Conservation (phyloP, 2,113 vertebrate species). For the Oreochromis aureus region DNA sequence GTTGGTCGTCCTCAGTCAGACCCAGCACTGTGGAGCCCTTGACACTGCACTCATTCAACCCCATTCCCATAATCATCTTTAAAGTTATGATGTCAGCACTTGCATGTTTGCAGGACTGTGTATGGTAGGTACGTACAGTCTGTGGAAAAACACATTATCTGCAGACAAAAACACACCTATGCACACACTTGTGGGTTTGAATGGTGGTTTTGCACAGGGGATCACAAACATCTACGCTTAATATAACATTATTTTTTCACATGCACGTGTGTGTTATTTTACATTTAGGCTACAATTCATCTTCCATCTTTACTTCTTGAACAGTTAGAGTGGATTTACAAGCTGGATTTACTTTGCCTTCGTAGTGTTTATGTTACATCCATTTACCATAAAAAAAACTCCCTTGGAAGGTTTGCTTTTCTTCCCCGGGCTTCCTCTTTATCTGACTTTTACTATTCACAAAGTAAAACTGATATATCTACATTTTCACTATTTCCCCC, state of each 20-base stretch:
- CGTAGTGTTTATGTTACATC: not conserved
- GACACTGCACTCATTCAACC: constrained; percentile 59
- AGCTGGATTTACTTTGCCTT: not conserved
- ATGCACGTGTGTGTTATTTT: not conserved
- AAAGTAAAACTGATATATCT: constrained; percentile 15
- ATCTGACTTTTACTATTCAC: not conserved
- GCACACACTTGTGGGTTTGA: not conserved
- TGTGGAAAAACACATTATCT: not conserved
- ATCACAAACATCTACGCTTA: not conserved
- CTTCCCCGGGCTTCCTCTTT: not conserved
- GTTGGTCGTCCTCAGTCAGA: constrained; percentile 23
- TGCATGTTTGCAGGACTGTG: not conserved
- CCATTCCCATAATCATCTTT: constrained; percentile 52
- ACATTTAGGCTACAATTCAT: not conserved
- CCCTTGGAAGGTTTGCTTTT: not conserved
- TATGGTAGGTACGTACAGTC: constrained; percentile 3
- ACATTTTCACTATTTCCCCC: not conserved
- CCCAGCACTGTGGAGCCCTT: not conserved
- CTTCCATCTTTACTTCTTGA: not conserved
- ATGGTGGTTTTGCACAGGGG: not conserved
- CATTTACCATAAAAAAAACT: not conserved
- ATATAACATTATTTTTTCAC: not conserved
- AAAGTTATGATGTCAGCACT: constrained; percentile 38
- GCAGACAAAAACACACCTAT: not conserved
- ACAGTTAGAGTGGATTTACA: not conserved